Percentiles rank a stretch among this genome's conserved stretches.
Conservation (phyloP, 2,888 invertebrate genomes). For the Mythimna pallens region DNA sequence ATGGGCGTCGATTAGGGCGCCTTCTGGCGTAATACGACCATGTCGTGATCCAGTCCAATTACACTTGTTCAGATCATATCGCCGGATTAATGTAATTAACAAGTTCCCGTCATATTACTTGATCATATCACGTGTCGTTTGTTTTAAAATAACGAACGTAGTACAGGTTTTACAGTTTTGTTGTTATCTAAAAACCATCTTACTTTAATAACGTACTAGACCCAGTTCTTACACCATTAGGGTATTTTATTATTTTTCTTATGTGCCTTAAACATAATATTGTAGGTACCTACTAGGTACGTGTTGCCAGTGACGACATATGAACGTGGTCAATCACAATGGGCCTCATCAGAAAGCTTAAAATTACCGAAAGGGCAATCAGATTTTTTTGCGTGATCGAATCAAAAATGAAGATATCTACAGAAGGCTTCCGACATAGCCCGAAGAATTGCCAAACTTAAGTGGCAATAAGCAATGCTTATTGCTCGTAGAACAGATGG, state of each 20-base stretch:
- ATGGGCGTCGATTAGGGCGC: conserved; percentile 63
- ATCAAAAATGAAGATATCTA: no score
- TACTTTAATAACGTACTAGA: not conserved
- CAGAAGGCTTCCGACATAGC: no score
- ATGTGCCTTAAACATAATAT: no score
- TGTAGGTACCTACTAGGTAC: no score
- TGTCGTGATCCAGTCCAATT: conserved; percentile 78
- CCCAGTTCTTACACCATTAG: not conserved
- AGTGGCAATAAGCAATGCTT: no score
- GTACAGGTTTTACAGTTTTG: not conserved
- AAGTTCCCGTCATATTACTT: conserved; percentile 75
- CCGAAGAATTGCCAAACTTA: no score
- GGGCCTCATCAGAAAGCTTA: no score
- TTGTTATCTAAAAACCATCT: conserved; percentile 1
- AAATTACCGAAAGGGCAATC: no score
- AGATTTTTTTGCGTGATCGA: no score
- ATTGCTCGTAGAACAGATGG: no score
- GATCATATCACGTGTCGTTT: conserved; percentile 75
- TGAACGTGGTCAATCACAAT: no score
- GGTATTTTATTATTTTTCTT: not conserved
- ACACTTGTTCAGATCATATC: conserved; percentile 78
- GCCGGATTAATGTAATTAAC: conserved; percentile 80
- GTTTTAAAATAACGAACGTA: conserved; percentile 72
- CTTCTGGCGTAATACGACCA: conserved; percentile 66
- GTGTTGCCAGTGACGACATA: no score